These are phyloP conservation scores for Stenotaenia linearis DNA, from an alignment of 2,888 invertebrate genomes.

Conservation along the genomic window DNA sequence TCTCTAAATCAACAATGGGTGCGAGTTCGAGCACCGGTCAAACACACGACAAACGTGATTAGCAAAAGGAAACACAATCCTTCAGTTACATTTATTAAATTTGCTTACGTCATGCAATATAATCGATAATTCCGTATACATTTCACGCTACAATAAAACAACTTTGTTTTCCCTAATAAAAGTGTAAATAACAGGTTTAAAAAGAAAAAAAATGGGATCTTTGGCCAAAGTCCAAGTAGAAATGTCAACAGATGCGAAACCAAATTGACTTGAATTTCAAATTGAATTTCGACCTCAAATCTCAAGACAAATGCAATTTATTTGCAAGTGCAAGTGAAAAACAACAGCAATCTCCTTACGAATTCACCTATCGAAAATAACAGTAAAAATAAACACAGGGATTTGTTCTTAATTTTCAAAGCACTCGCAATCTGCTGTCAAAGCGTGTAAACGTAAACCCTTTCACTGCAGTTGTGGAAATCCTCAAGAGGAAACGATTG, in stretches of 20 bases:
- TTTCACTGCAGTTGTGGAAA: neutral
- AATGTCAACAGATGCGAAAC: constrained; percentile 14
- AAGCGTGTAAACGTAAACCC: neutral
- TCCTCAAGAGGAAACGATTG: constrained; percentile 10
- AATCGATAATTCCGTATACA: neutral
- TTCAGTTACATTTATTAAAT: no score
- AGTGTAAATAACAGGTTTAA: neutral
- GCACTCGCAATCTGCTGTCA: neutral
- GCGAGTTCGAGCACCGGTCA: neutral
- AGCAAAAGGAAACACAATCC: no score
- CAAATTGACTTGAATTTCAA: constrained; percentile 26
- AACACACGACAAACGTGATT: neutral
- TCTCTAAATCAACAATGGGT: neutral
- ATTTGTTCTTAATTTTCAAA: neutral
- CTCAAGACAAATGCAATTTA: neutral
- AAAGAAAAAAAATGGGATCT: neutral
- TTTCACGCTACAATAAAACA: neutral
- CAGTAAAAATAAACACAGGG: neutral
- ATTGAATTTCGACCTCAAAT: neutral
- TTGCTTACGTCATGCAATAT: neutral
- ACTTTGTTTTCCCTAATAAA: neutral
- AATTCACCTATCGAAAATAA: neutral
- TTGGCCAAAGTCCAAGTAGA: neutral
- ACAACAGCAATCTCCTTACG: neutral
- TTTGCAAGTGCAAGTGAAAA: neutral